A percentile compares a stretch with the other conserved stretches of the same genome.
phyloP scores from a whole-genome alignment of 2,888 invertebrate species.

The Callyntrura sp. region DNA sequence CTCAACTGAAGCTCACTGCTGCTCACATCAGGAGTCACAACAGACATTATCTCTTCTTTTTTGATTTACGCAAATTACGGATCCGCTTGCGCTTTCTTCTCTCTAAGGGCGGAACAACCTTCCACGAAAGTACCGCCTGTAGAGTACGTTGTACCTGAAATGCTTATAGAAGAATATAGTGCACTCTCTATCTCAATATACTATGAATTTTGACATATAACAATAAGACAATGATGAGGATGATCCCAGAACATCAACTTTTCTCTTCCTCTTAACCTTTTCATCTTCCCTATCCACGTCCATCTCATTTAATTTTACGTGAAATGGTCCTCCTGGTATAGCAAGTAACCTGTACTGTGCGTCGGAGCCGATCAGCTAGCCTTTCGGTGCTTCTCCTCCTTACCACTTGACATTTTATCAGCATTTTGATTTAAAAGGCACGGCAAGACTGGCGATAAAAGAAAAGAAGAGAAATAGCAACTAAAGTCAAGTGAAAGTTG shows the following conservation, averaged over 20 bases:
- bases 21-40: conserved; percentile 60
- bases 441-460: conserved; percentile 9
- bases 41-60: conserved; percentile 66
- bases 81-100: too few species aligned
- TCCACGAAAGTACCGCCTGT: conserved; percentile 7
- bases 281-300: neutral
- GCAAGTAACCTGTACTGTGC: too few species aligned
- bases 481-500: conserved; percentile 29
- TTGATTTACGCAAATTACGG: conserved; percentile 72
- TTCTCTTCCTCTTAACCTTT: neutral
- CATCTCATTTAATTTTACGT: neutral
- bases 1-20: too few species aligned
- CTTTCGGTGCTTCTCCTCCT: conserved; percentile 61
- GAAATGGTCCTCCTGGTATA: conserved; percentile 39
- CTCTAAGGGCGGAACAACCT: neutral
- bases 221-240: too few species aligned
- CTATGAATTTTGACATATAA: too few species aligned
- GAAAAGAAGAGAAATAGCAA: neutral
- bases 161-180: too few species aligned
- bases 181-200: too few species aligned
- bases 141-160: neutral
- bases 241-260: neutral
- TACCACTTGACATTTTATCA: conserved; percentile 34
- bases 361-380: too few species aligned
- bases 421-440: conserved; percentile 39